Conservation (phyloP, 2,113 vertebrate species). For the Pedetes capensis region DNA sequence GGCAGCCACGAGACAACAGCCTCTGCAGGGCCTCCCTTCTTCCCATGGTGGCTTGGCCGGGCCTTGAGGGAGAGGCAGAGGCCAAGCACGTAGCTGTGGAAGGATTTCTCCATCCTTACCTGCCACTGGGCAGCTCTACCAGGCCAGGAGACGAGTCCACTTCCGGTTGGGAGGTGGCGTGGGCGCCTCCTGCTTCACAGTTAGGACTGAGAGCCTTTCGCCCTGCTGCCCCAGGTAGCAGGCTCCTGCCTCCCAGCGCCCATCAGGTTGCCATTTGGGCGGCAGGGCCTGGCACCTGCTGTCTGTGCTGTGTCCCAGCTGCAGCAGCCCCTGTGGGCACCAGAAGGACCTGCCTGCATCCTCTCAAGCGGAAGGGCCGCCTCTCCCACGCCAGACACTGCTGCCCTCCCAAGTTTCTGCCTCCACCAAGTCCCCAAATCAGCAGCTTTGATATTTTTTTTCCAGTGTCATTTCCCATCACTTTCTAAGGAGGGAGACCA, state of each 20-base stretch:
- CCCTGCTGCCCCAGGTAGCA: background rate
- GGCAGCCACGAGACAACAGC: fast-evolving
- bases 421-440: background rate
- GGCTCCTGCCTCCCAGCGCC: background rate
- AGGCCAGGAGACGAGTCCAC: background rate
- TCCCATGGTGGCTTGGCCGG: fast-evolving
- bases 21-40: background rate
- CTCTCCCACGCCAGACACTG: background rate
- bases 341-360: background rate
- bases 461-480: background rate
- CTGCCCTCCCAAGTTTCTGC: background rate
- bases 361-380: background rate
- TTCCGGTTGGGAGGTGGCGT: background rate
- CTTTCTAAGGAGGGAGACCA: background rate
- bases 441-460: background rate
- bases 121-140: background rate
- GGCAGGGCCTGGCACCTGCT: background rate
- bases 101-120: background rate
- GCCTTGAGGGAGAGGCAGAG: background rate
- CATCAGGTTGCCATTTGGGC: fast-evolving
- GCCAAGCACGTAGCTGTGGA: background rate
- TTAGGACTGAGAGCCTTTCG: background rate
- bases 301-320: background rate
- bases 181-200: background rate
- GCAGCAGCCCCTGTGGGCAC: background rate